Conservation (phyloP, 2,113 vertebrate genomes). For the Rallus limicola region DNA sequence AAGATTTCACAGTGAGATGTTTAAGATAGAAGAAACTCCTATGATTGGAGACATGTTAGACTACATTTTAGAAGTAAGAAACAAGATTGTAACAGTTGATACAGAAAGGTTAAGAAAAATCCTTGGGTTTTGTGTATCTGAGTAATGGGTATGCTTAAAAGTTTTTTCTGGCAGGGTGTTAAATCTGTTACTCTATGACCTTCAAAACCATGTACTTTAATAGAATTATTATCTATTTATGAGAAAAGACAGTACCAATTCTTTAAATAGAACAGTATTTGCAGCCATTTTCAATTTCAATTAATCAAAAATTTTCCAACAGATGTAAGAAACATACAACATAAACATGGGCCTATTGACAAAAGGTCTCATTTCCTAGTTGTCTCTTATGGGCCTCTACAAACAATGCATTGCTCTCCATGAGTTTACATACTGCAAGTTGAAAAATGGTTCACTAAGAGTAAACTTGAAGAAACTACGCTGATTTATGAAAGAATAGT, state of each 20-base stretch:
- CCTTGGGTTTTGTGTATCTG: neutral
- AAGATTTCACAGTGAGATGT: neutral
- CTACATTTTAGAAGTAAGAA: neutral
- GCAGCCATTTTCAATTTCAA: neutral
- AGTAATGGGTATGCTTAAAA: neutral
- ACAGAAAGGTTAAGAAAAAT: neutral
- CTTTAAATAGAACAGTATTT: neutral
- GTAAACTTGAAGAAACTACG: neutral
- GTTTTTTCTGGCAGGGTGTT: neutral
- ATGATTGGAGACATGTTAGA: neutral
- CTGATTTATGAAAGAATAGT: neutral
- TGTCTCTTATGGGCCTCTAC: neutral
- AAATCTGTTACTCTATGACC: neutral
- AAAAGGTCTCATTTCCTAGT: neutral
- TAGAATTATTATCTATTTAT: neutral
- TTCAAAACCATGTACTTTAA: neutral
- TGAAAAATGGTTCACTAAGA: neutral
- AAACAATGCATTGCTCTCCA: neutral
- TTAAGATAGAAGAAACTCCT: constrained; percentile 26
- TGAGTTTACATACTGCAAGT: neutral
- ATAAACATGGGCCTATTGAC: neutral
- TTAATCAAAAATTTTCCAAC: neutral
- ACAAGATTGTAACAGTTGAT: neutral
- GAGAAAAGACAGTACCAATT: neutral
- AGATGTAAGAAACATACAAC: neutral